These are phyloP conservation scores for Euzetes globulus DNA, from an alignment of 2,888 invertebrate genomes.

Conservation along the genomic window DNA sequence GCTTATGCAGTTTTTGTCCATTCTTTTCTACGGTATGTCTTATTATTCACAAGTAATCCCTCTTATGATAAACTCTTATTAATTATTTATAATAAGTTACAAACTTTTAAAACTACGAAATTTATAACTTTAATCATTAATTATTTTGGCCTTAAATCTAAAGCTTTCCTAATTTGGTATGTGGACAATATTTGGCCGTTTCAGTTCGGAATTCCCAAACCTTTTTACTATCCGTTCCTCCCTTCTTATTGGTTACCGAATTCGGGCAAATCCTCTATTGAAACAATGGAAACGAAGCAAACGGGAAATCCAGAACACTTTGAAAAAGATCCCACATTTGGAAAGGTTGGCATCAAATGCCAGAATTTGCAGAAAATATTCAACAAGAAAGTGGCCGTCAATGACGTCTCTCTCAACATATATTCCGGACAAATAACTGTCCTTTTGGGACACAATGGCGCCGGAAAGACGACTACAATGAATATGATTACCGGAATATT, in stretches of 20 bases:
- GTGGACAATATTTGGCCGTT: conserved; percentile 80
- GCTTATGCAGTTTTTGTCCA: conserved; percentile 51
- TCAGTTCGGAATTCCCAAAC: conserved; percentile 69
- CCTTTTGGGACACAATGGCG: conserved; percentile 78
- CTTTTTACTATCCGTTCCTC: conserved; percentile 70
- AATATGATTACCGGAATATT: conserved; percentile 58
- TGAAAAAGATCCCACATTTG: no score
- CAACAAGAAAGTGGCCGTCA: conserved; percentile 57
- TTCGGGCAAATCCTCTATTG: neutral
- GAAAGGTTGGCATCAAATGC: neutral
- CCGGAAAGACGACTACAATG: conserved; percentile 73
- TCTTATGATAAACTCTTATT: no score
- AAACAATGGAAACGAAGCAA: neutral
- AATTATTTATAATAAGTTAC: no score
- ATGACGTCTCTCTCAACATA: conserved; percentile 63
- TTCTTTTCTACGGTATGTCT: conserved; percentile 62
- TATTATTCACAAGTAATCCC: no score
- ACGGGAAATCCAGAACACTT: neutral
- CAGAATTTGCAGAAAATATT: neutral
- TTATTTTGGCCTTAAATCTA: no score
- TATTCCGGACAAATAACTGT: conserved; percentile 76
- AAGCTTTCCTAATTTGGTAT: conserved; percentile 72
- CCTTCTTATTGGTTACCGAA: conserved; percentile 45
- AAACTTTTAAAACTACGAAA: no score
- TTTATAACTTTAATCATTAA: no score